These are phyloP conservation scores for Loriculus beryllinus DNA, from an alignment of 2,797 vertebrate genomes.

Conservation along the genomic window DNA sequence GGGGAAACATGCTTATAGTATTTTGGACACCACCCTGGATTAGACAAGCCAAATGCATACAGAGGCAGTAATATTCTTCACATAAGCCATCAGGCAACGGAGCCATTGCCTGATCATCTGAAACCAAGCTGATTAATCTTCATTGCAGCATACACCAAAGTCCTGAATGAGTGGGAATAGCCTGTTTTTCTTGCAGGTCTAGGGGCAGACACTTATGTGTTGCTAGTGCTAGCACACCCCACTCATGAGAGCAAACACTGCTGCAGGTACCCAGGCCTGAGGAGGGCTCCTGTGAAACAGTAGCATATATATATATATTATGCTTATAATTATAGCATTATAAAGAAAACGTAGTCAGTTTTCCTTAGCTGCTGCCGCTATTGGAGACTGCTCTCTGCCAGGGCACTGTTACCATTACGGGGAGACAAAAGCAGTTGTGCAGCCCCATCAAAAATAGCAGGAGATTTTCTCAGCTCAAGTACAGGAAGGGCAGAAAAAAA, in stretches of 20 bases:
- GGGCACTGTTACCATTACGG: accelerated
- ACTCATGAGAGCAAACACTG: background rate
- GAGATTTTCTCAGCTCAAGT: background rate
- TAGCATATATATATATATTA: too few relatives aligned
- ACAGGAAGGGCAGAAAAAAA: background rate
- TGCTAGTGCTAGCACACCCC: background rate
- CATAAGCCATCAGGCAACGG: background rate
- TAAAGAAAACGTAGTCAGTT: too few relatives aligned
- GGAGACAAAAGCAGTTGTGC: background rate
- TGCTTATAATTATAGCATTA: too few relatives aligned
- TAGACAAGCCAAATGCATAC: background rate
- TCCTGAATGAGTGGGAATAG: background rate
- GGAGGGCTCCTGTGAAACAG: background rate
- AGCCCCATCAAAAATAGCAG: background rate
- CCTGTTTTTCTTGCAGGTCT: background rate
- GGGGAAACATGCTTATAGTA: background rate
- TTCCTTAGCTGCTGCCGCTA: background rate
- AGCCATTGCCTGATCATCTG: background rate
- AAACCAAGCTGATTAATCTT: background rate
- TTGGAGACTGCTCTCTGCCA: background rate
- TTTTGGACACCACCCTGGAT: background rate
- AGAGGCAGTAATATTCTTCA: background rate
- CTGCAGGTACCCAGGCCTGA: background rate
- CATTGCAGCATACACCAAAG: background rate
- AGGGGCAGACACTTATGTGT: background rate